Conservation (phyloP, 1,140 invertebrate genomes). For the Phthorimaea operculella region DNA sequence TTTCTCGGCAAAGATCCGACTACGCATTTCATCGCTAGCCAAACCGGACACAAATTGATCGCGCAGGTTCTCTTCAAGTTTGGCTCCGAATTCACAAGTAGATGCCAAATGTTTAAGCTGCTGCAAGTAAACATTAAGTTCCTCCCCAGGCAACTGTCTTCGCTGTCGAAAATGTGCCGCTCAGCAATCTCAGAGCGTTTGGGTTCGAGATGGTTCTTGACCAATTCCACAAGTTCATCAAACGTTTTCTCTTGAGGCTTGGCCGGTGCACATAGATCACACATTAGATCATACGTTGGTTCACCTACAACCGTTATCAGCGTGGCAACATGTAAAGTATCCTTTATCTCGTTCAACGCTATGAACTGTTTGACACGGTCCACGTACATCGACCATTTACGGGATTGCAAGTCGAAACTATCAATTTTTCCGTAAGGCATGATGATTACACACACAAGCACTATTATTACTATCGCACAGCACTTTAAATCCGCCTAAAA, state of each 20-base stretch:
- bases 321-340: conserved; percentile 14
- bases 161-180: conserved; percentile 22
- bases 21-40: conserved; percentile 13
- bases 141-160: conserved; percentile 13
- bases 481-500: too few species aligned
- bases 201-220: conserved; percentile 25
- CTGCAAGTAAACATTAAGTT: conserved; percentile 17
- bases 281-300: conserved; percentile 25
- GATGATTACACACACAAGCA: too few species aligned
- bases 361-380: too few species aligned
- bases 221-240: conserved; percentile 19
- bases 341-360: too few species aligned
- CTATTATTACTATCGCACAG: too few species aligned
- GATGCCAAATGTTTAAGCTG: conserved; percentile 21
- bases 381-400: too few species aligned
- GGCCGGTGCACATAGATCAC: conserved; percentile 26
- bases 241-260: conserved; percentile 22
- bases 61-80: conserved; percentile 14
- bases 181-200: conserved; percentile 10
- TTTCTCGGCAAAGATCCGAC: conserved; percentile 13
- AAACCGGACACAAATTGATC: conserved; percentile 17
- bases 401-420: too few species aligned
- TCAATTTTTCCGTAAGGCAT: too few species aligned
- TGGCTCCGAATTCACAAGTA: conserved; percentile 12
- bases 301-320: conserved; percentile 25